These are phyloP conservation scores for Drosophila persimilis DNA, from an alignment of 1,140 invertebrate species.

Conservation along the genomic window DNA sequence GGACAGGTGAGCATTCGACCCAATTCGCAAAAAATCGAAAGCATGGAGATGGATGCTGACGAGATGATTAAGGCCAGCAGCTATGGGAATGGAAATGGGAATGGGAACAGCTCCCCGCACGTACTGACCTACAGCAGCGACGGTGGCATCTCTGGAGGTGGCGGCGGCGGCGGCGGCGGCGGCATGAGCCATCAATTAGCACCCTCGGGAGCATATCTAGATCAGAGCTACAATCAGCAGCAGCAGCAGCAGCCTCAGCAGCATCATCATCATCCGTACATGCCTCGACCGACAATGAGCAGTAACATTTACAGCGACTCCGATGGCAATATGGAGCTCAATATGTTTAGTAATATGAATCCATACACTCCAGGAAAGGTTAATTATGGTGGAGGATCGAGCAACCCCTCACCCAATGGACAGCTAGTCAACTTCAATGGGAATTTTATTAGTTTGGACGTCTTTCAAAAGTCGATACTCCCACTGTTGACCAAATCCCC, in stretches of 20 bases:
- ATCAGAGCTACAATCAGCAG: constrained; percentile 48
- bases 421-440: constrained; percentile 78
- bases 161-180: background rate
- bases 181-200: constrained; percentile 74
- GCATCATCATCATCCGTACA: constrained; percentile 41
- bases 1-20: constrained; percentile 71
- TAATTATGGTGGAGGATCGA: constrained; percentile 15
- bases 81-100: constrained; percentile 47
- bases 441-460: constrained; percentile 76
- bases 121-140: constrained; percentile 75
- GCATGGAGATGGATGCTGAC: constrained; percentile 73
- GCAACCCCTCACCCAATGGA: constrained; percentile 4
- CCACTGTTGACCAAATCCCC: constrained; percentile 64
- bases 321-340: constrained; percentile 62
- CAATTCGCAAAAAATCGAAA: constrained; percentile 80
- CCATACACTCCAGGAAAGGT: constrained; percentile 15
- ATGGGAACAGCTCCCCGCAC: constrained; percentile 49
- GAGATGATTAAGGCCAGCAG: constrained; percentile 54
- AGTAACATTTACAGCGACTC: constrained; percentile 66
- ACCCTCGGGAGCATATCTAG: constrained; percentile 62
- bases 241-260: constrained; percentile 32
- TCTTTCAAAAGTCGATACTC: constrained; percentile 76
- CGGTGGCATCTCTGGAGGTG: constrained; percentile 4
- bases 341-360: constrained; percentile 44
- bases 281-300: constrained; percentile 54